These are phyloP conservation scores for Pemphigus obesinymphae DNA, from an alignment of 1,140 invertebrate species.

Conservation along the genomic window DNA sequence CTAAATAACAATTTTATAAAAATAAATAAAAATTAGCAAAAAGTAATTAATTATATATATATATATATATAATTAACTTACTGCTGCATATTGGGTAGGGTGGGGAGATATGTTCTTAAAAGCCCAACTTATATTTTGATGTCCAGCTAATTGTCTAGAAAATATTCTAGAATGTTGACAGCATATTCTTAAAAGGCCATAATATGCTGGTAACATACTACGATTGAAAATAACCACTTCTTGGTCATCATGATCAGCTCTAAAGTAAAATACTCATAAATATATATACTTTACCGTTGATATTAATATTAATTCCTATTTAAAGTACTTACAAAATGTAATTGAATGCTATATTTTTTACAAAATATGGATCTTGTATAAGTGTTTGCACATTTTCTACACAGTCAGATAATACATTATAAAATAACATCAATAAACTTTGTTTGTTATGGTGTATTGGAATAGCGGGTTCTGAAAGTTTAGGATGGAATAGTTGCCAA, in stretches of 20 bases:
- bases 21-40: slow-evolving; percentile 20
- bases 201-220: slow-evolving; percentile 90
- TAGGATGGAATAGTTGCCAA: slow-evolving; percentile 91
- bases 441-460: slow-evolving; percentile 93
- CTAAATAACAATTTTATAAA: slow-evolving; percentile 49
- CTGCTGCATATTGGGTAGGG: slow-evolving; percentile 81
- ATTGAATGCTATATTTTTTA: slow-evolving; percentile 92
- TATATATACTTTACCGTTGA: neutral
- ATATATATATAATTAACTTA: slow-evolving; percentile 50
- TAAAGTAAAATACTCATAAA: slow-evolving; percentile 48
- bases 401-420: slow-evolving; percentile 85
- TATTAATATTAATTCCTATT: neutral
- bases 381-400: slow-evolving; percentile 86
- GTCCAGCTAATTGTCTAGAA: slow-evolving; percentile 76
- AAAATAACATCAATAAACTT: slow-evolving; percentile 85
- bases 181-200: slow-evolving; percentile 80
- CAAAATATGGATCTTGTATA: slow-evolving; percentile 74
- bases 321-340: slow-evolving; percentile 82
- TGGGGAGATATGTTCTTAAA: slow-evolving; percentile 93
- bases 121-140: slow-evolving; percentile 94
- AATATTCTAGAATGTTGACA: slow-evolving; percentile 81
- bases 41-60: neutral
- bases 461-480: slow-evolving; percentile 89
- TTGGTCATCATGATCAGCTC: slow-evolving; percentile 91
- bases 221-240: slow-evolving; percentile 90